A percentile compares a stretch with the other conserved stretches of the same genome.
These are phyloP conservation scores for Cydia fagiglandana DNA, from an alignment of 1,140 invertebrate species.

Conservation along the genomic window DNA sequence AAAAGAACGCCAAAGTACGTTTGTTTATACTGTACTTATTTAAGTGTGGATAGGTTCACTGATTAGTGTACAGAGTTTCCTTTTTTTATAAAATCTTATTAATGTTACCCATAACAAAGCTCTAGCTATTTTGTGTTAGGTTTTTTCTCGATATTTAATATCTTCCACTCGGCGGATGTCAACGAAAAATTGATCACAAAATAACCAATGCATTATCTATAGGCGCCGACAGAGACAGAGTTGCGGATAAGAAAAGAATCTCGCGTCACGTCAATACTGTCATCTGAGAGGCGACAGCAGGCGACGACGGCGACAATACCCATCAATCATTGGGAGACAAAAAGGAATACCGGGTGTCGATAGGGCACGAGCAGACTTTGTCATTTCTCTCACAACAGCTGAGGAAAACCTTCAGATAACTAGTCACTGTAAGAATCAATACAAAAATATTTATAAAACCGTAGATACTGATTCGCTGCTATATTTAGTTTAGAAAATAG, in stretches of 20 bases:
- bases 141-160: background rate
- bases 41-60: too few species aligned
- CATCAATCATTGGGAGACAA: constrained; percentile 55
- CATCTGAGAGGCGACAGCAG: constrained; percentile 36
- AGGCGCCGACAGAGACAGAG: constrained; percentile 41
- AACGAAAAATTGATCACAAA: constrained; percentile 18
- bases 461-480: too few species aligned
- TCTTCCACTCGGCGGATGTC: background rate
- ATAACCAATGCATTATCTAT: constrained; percentile 27
- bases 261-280: constrained; percentile 41
- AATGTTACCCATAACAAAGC: too few species aligned
- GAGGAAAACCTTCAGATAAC: background rate
- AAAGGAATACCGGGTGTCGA: constrained; percentile 46
- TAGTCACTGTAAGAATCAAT: background rate
- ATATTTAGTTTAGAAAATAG: too few species aligned
- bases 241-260: constrained; percentile 31
- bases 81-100: too few species aligned
- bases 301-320: constrained; percentile 35
- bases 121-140: background rate
- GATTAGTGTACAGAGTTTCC: too few species aligned
- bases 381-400: constrained; percentile 35
- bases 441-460: too few species aligned
- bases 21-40: too few species aligned
- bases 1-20: too few species aligned
- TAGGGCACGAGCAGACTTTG: constrained; percentile 50